These are phyloP conservation scores for Cheilosia soror DNA, from an alignment of 2,888 invertebrate genomes.

Conservation along the genomic window DNA sequence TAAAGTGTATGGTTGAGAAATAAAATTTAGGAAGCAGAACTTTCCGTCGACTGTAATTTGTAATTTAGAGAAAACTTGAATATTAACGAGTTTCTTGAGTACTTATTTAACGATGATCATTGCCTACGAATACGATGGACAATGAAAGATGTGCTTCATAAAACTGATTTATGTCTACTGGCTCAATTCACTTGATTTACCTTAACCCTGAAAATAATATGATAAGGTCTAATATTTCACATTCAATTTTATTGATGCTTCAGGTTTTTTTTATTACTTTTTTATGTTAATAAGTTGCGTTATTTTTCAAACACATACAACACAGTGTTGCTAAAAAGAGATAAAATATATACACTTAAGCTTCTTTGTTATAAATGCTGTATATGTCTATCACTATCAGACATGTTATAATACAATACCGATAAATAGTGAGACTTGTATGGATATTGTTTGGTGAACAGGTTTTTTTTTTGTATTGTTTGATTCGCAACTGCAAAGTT, in stretches of 20 bases:
- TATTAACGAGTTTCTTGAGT: too few species aligned
- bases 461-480: conserved; percentile 7
- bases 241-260: not conserved
- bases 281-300: conserved; percentile 12
- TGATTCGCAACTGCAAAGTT: not conserved
- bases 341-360: not conserved
- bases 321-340: not conserved
- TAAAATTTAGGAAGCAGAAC: too few species aligned
- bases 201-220: conserved; percentile 19
- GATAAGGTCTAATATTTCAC: conserved; percentile 1
- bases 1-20: too few species aligned
- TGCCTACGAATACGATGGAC: too few species aligned
- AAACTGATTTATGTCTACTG: not conserved
- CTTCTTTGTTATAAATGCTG: conserved; percentile 15
- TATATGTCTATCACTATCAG: not conserved
- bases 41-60: too few species aligned
- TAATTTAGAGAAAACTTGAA: too few species aligned
- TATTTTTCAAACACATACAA: conserved; percentile 6
- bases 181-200: conserved; percentile 5
- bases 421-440: not conserved
- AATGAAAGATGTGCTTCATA: not conserved
- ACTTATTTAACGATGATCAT: too few species aligned
- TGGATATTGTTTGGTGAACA: conserved; percentile 2
- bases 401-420: not conserved
- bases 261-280: conserved; percentile 1